Conservation (phyloP, 2,113 vertebrate species). For the Colaptes auratus region DNA sequence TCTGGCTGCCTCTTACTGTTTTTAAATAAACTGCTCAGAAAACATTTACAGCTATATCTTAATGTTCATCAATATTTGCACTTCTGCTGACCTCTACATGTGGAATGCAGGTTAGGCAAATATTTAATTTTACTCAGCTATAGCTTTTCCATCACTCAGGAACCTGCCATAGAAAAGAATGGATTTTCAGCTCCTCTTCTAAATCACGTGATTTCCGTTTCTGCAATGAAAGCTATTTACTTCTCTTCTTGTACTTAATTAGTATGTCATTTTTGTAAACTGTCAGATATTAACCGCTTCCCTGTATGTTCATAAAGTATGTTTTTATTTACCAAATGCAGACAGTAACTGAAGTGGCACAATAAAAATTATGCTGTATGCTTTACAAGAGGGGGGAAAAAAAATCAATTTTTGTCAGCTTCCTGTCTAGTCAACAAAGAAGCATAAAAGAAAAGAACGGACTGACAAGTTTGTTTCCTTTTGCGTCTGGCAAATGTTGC, state of each 20-base stretch:
- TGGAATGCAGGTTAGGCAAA: conserved; percentile 26
- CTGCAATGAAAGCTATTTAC: conserved; percentile 15
- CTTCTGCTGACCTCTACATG: conserved; percentile 15
- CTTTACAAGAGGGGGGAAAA: conserved; percentile 36
- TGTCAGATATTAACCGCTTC: conserved; percentile 1
- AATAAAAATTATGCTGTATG: not conserved
- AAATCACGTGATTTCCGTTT: conserved; percentile 25
- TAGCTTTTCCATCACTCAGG: conserved; percentile 26
- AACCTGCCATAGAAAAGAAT: conserved; percentile 17
- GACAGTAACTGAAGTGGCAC: not conserved
- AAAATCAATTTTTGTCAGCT: conserved; percentile 45
- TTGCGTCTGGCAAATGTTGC: conserved; percentile 34
- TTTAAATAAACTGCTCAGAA: conserved; percentile 10
- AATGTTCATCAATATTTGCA: not conserved
- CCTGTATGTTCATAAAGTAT: not conserved
- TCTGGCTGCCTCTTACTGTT: not conserved
- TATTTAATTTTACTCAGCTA: conserved; percentile 19
- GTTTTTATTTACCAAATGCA: conserved; percentile 38
- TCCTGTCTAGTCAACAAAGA: conserved; percentile 75
- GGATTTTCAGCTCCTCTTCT: conserved; percentile 25
- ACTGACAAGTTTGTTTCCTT: conserved; percentile 67
- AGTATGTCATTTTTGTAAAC: conserved; percentile 32
- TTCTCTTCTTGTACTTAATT: conserved; percentile 42
- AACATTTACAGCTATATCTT: conserved; percentile 2
- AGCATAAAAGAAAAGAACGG: conserved; percentile 45